A percentile compares a stretch with the other conserved stretches of the same genome.
Evolutionary conservation across 2,888 invertebrate species (phyloP).

Genomic region (Cartodere bifasciata): DNA sequence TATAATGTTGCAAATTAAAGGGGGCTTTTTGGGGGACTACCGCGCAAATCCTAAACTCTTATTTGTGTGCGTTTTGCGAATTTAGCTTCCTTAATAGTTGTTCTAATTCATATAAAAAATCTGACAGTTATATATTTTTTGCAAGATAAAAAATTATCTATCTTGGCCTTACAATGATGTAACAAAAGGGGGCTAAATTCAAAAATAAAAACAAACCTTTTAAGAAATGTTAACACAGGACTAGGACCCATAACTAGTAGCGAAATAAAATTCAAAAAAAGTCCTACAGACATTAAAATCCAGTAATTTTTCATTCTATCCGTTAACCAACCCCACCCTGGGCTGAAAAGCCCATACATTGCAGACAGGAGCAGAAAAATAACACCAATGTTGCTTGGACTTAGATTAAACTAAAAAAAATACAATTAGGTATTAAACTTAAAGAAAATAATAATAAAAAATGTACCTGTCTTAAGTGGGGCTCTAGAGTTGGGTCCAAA

Average conservation of each 20-base stretch:
- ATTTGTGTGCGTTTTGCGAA: too few relatives aligned
- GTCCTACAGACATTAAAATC: conserved; percentile 58
- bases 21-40: too few relatives aligned
- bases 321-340: conserved; percentile 58
- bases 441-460: neutral
- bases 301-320: conserved; percentile 50
- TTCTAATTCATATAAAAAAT: too few relatives aligned
- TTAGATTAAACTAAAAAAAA: conserved; percentile 44
- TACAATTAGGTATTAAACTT: too few relatives aligned
- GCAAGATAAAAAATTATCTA: too few relatives aligned
- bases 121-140: too few relatives aligned
- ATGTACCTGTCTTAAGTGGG: conserved; percentile 49
- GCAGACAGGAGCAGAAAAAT: conserved; percentile 59
- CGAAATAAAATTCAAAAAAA: conserved; percentile 46
- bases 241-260: conserved; percentile 56
- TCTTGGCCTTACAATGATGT: too few relatives aligned
- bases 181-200: too few relatives aligned
- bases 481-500: conserved; percentile 64
- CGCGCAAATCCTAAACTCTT: too few relatives aligned
- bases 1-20: too few relatives aligned
- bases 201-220: too few relatives aligned
- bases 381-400: conserved; percentile 52
- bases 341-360: conserved; percentile 58
- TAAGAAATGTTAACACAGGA: conserved; percentile 41
- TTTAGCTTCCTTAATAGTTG: too few relatives aligned